Percentiles rank a stretch among this genome's conserved stretches.
These are phyloP conservation scores for Pterocles orientalis DNA, from an alignment of 2,113 vertebrate genomes.

Conservation along the genomic window DNA sequence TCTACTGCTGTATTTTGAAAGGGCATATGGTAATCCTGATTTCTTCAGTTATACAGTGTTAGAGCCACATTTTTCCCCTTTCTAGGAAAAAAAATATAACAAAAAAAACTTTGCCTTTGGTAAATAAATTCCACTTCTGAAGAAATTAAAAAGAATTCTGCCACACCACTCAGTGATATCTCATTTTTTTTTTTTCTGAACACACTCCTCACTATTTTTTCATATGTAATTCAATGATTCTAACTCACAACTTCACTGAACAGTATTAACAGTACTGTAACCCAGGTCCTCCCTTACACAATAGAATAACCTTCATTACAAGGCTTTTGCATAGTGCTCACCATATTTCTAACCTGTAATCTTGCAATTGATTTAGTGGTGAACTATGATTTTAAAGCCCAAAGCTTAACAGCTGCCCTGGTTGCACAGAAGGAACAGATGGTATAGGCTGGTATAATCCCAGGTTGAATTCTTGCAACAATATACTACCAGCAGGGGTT, in stretches of 20 bases:
- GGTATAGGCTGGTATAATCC: not conserved
- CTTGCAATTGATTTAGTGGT: not conserved
- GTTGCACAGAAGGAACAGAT: not conserved
- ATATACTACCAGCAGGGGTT: not conserved
- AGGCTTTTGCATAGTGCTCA: not conserved
- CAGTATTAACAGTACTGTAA: not conserved
- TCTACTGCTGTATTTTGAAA: not conserved
- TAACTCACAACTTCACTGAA: not conserved
- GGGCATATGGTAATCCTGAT: not conserved
- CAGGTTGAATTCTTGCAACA: not conserved
- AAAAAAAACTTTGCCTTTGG: not conserved
- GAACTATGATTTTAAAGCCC: not conserved
- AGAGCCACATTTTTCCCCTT: not conserved
- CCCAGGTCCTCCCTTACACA: not conserved
- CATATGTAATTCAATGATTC: not conserved
- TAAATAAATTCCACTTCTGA: not conserved
- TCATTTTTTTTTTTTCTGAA: not conserved
- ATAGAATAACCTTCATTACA: not conserved
- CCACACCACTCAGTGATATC: not conserved
- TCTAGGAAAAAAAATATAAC: not conserved
- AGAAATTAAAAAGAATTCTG: not conserved
- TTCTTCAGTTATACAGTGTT: not conserved
- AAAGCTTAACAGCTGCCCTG: not conserved
- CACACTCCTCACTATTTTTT: not conserved
- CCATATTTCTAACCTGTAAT: not conserved